phyloP scores from a whole-genome alignment of 1,140 invertebrate genomes.

The Lepidurus apus region DNA sequence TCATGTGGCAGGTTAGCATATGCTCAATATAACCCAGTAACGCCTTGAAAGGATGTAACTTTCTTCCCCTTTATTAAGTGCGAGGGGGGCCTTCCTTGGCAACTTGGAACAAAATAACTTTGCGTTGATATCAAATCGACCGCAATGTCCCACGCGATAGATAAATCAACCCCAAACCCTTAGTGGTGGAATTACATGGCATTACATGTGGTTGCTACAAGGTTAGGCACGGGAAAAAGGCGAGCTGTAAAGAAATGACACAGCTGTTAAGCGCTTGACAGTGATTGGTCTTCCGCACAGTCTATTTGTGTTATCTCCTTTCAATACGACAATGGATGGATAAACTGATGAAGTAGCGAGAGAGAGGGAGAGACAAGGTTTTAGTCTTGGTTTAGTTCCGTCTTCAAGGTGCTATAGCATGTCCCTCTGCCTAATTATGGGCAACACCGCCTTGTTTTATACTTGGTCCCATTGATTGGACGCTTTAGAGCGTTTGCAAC shows the following conservation, averaged over 20 bases:
- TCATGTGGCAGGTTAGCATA: background rate
- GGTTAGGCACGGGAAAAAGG: background rate
- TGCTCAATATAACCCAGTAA: background rate
- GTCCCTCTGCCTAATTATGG: background rate
- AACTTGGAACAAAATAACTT: too few relatives aligned
- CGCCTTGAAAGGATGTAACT: background rate
- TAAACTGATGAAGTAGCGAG: background rate
- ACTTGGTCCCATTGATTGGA: too few relatives aligned
- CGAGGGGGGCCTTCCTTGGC: background rate
- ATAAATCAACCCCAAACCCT: too few relatives aligned
- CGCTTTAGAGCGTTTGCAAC: too few relatives aligned
- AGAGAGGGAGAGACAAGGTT: background rate
- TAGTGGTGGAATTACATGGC: background rate
- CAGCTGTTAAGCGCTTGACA: conserved; percentile 8
- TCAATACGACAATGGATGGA: background rate
- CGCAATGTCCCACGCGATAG: too few relatives aligned
- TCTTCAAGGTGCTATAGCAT: background rate
- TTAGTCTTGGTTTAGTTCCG: background rate
- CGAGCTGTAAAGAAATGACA: background rate
- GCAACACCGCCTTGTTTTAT: background rate
- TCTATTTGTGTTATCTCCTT: background rate
- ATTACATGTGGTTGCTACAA: background rate
- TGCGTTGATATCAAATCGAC: too few relatives aligned
- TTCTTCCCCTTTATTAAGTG: conserved; percentile 1
- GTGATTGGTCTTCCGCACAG: background rate